Percentiles rank a stretch among this genome's conserved stretches.
Conservation (phyloP, 2,113 vertebrate species). For the Phodopus roborovskii region DNA sequence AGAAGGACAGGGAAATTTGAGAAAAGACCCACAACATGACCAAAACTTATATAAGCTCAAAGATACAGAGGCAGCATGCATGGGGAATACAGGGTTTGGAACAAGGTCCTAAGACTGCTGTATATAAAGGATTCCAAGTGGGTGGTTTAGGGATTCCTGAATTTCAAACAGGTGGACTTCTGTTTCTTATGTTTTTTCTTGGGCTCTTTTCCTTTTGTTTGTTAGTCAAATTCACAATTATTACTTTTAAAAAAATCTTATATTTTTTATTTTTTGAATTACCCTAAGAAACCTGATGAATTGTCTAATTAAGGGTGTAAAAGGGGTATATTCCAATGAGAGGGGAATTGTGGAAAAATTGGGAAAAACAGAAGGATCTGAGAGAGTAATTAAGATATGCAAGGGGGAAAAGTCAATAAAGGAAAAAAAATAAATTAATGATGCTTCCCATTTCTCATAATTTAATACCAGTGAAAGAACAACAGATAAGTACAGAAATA, state of each 20-base stretch:
- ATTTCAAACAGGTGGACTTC: not conserved
- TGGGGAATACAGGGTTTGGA: fast-evolving
- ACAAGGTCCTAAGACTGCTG: not conserved
- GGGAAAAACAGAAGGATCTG: too few relatives aligned
- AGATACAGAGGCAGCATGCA: not conserved
- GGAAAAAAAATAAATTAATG: not conserved
- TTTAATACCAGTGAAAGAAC: too few relatives aligned
- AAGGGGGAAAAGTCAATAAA: not conserved
- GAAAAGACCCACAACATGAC: not conserved
- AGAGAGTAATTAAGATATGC: too few relatives aligned
- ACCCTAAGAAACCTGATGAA: too few relatives aligned
- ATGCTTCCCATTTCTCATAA: not conserved
- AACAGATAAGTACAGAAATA: not conserved
- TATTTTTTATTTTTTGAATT: too few relatives aligned
- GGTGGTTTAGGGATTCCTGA: too few relatives aligned
- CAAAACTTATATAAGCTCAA: not conserved
- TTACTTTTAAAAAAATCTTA: too few relatives aligned
- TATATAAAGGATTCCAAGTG: not conserved
- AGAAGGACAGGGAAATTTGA: not conserved
- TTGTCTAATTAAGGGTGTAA: too few relatives aligned
- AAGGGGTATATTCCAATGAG: too few relatives aligned
- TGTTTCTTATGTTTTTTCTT: not conserved
- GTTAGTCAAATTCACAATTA: too few relatives aligned
- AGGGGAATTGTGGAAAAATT: too few relatives aligned
- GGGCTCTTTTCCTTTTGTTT: too few relatives aligned